These are phyloP conservation scores for Phoxinus phoxinus DNA, from an alignment of 2,113 vertebrate species.

Conservation along the genomic window DNA sequence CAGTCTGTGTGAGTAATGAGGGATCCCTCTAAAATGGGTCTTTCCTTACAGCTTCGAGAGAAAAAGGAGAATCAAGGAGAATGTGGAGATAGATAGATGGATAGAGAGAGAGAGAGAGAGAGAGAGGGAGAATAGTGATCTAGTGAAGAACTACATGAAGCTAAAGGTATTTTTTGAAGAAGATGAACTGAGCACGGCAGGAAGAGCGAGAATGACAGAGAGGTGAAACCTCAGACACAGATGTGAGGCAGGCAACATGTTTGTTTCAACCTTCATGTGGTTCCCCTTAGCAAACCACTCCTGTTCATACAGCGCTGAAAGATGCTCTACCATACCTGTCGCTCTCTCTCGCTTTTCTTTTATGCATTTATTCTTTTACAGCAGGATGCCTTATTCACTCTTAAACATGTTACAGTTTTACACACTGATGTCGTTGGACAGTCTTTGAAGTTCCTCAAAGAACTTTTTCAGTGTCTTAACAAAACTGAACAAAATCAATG, in stretches of 20 bases:
- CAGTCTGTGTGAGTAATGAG: slow-evolving; percentile 55
- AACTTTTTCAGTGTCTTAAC: neutral
- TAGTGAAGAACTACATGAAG: slow-evolving; percentile 2
- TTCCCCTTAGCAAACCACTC: slow-evolving; percentile 56
- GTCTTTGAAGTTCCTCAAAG: neutral
- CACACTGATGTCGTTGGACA: neutral
- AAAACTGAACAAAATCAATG: neutral
- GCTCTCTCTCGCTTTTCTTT: slow-evolving; percentile 2
- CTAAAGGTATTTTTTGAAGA: slow-evolving; percentile 10
- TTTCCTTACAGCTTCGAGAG: slow-evolving; percentile 32
- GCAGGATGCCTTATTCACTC: neutral
- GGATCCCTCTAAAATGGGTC: slow-evolving; percentile 54
- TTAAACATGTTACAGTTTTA: neutral
- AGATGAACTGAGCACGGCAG: slow-evolving; percentile 44
- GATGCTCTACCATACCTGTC: neutral
- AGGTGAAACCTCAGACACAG: slow-evolving; percentile 60
- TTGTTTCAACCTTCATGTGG: slow-evolving; percentile 61
- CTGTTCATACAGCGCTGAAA: slow-evolving; percentile 41
- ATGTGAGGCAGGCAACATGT: slow-evolving; percentile 58
- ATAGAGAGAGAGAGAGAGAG: neutral
- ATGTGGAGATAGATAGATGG: neutral
- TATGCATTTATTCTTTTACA: neutral
- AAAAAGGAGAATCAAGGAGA: neutral
- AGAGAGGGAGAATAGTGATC: neutral
- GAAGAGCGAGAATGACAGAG: slow-evolving; percentile 54